phyloP scores from a whole-genome alignment of 2,113 vertebrate genomes.

The Apeltes quadracus region DNA sequence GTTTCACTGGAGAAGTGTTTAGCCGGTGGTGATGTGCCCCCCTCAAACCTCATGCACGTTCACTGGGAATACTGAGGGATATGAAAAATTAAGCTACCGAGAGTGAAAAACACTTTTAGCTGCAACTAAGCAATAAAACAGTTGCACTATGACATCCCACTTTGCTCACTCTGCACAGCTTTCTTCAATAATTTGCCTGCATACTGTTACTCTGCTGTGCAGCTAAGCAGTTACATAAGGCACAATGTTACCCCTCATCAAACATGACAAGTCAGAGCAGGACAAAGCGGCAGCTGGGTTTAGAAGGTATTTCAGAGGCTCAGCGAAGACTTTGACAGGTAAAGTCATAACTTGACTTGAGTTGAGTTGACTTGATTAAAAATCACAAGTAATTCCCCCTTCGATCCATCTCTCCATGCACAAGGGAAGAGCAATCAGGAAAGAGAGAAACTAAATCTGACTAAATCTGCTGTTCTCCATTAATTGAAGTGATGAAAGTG shows the following conservation, averaged over 20 bases:
- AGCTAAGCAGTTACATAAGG: slow-evolving; percentile 24
- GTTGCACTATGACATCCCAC: slow-evolving; percentile 5
- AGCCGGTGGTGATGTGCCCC: neutral
- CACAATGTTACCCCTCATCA: slow-evolving; percentile 48
- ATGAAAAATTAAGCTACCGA: slow-evolving; percentile 14
- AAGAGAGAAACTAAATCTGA: slow-evolving; percentile 11
- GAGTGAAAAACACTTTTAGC: slow-evolving; percentile 28
- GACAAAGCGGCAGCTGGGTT: slow-evolving; percentile 43
- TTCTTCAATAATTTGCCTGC: slow-evolving; percentile 15
- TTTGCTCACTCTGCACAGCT: slow-evolving; percentile 27
- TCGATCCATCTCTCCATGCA: slow-evolving; percentile 42
- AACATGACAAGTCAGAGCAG: slow-evolving; percentile 63
- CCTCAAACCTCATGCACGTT: slow-evolving; percentile 8
- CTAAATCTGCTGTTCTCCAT: slow-evolving; percentile 55
- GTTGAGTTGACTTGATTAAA: neutral
- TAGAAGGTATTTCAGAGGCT: slow-evolving; percentile 37
- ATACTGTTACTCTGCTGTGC: neutral
- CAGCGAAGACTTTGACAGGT: neutral
- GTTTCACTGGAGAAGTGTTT: neutral
- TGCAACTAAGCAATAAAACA: slow-evolving; percentile 28
- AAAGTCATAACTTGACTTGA: slow-evolving; percentile 27
- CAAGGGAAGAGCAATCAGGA: slow-evolving; percentile 63
- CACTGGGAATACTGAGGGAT: slow-evolving; percentile 19
- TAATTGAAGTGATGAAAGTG: slow-evolving; percentile 54
- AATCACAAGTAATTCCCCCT: slow-evolving; percentile 30